Conservation (phyloP, 1,140 invertebrate species). For the Dufourea novaeangliae region DNA sequence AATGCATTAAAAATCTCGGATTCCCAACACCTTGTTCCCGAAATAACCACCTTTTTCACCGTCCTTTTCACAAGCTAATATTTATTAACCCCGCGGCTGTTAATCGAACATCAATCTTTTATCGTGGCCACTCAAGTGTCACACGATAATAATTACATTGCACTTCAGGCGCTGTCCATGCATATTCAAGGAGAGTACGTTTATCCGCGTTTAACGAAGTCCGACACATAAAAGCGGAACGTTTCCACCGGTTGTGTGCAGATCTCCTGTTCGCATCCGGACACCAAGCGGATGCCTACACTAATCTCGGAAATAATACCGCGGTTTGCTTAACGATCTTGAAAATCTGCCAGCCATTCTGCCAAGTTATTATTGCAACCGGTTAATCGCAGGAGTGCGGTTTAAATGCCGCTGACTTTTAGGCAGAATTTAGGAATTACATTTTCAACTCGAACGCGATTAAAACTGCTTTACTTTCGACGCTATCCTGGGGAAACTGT, state of each 20-base stretch:
- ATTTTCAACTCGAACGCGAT: no score
- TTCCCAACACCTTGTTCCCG: no score
- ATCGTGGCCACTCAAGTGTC: background rate
- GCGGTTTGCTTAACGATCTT: slow-evolving; percentile 6
- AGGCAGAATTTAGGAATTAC: background rate
- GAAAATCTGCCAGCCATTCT: slow-evolving; percentile 24
- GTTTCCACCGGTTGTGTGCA: background rate
- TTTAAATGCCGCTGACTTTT: background rate
- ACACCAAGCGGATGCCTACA: no score
- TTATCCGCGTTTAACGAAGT: background rate
- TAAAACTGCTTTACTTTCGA: no score
- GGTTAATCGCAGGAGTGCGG: slow-evolving; percentile 8
- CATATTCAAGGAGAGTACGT: background rate
- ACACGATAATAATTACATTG: slow-evolving; percentile 15
- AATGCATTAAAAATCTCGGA: no score
- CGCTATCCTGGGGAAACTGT: no score
- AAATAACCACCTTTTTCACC: background rate
- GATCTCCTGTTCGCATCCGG: no score
- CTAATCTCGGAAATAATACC: slow-evolving; percentile 19
- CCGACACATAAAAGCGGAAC: background rate
- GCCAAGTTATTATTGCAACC: slow-evolving; percentile 25
- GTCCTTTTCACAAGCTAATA: background rate
- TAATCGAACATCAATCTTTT: background rate
- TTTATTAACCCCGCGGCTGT: background rate
- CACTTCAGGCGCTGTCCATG: background rate